Conservation (phyloP, 2,888 invertebrate species). For the Cheiracanthium punctorium region DNA sequence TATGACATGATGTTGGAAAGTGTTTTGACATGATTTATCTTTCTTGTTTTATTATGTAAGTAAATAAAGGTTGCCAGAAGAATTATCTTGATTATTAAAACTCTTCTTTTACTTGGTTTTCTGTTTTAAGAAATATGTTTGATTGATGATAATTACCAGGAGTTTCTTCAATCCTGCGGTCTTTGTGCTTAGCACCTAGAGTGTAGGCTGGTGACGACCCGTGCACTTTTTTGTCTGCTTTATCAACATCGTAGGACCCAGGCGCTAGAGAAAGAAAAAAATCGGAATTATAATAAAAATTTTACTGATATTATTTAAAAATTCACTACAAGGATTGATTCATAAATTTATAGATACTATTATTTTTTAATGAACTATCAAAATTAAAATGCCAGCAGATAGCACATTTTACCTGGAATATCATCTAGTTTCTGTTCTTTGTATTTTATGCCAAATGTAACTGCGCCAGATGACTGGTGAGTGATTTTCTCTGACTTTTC, state of each 20-base stretch:
- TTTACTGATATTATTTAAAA: too few species aligned
- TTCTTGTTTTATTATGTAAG: too few species aligned
- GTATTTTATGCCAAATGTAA: slow-evolving; percentile 83
- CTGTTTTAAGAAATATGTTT: too few species aligned
- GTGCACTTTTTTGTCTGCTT: neutral
- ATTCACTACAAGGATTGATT: too few species aligned
- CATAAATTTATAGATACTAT: too few species aligned
- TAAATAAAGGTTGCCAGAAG: too few species aligned
- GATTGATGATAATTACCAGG: slow-evolving; percentile 71
- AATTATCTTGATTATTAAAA: too few species aligned
- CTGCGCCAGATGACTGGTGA: slow-evolving; percentile 81
- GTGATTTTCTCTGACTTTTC: slow-evolving; percentile 45
- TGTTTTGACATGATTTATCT: neutral
- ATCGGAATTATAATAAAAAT: too few species aligned
- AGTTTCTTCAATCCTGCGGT: slow-evolving; percentile 77
- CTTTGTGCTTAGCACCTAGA: slow-evolving; percentile 86
- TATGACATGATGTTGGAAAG: neutral
- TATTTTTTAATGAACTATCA: too few species aligned
- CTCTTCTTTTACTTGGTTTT: too few species aligned
- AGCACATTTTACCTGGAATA: slow-evolving; percentile 59
- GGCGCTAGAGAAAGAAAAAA: slow-evolving; percentile 24
- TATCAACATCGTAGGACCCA: slow-evolving; percentile 28
- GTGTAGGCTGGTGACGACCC: slow-evolving; percentile 84
- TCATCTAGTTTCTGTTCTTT: slow-evolving; percentile 67
- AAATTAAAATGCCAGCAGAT: too few species aligned